phyloP scores from a whole-genome alignment of 2,888 invertebrate species.

The Helobdella robusta region DNA sequence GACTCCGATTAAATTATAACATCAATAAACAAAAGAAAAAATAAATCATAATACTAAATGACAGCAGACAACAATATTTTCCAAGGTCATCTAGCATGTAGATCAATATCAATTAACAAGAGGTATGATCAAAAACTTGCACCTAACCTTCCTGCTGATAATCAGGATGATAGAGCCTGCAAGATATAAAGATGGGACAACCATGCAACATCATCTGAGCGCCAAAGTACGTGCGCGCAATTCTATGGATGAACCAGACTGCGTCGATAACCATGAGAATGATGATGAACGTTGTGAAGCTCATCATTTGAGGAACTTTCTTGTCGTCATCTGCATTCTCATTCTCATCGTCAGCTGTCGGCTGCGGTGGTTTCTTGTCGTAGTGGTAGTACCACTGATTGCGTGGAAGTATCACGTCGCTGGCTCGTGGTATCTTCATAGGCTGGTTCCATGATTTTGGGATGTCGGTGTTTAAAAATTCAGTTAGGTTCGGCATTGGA shows the following conservation, averaged over 20 bases:
- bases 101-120: too few species aligned
- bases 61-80: too few species aligned
- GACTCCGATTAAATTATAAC: too few species aligned
- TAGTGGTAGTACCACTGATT: slow-evolving; percentile 37
- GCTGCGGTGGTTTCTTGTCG: slow-evolving; percentile 30
- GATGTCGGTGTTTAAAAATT: slow-evolving; percentile 34
- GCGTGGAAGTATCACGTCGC: slow-evolving; percentile 34
- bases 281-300: slow-evolving; percentile 35
- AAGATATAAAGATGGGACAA: slow-evolving; percentile 44
- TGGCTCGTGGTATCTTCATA: slow-evolving; percentile 29
- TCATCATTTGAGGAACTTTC: slow-evolving; percentile 30
- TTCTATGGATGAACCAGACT: slow-evolving; percentile 44
- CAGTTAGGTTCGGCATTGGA: slow-evolving; percentile 35
- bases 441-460: slow-evolving; percentile 31
- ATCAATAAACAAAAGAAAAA: too few species aligned
- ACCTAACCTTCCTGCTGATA: slow-evolving; percentile 9
- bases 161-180: slow-evolving; percentile 32
- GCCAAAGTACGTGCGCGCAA: slow-evolving; percentile 43
- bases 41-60: too few species aligned
- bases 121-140: too few species aligned
- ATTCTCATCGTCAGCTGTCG: not conserved
- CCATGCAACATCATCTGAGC: slow-evolving; percentile 44
- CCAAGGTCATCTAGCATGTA: too few species aligned
- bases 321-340: slow-evolving; percentile 18
- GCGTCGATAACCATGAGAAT: slow-evolving; percentile 42